Evolutionary conservation across 2,113 vertebrate species (phyloP).

Genomic region (Eulemur macaco): DNA sequence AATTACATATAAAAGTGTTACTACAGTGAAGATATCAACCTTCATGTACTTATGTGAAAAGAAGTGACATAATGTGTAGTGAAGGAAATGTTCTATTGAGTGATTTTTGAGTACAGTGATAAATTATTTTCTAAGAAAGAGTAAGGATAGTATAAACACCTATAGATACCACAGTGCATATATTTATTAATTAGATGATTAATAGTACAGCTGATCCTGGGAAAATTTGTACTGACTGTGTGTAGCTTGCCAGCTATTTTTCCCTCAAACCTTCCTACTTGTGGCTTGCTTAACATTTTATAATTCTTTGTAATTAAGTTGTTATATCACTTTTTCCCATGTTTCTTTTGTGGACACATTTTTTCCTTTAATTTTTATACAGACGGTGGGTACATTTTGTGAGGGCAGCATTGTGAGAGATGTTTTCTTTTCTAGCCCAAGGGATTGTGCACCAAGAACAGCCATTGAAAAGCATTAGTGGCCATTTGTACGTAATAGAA

Average conservation of each 20-base stretch:
- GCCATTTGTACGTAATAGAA: conserved; percentile 49
- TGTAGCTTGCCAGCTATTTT: neutral
- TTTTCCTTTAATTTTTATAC: neutral
- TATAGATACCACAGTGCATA: neutral
- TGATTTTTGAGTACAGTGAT: neutral
- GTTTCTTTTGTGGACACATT: neutral
- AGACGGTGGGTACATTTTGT: neutral
- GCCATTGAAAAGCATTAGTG: neutral
- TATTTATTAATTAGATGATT: neutral
- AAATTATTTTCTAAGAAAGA: conserved; percentile 10
- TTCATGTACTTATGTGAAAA: neutral
- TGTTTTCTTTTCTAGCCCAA: neutral
- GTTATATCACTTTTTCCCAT: neutral
- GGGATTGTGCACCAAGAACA: neutral
- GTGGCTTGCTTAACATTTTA: neutral
- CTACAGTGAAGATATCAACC: neutral
- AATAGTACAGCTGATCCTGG: neutral
- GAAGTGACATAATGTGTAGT: neutral
- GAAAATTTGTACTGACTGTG: neutral
- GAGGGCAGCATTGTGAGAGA: neutral
- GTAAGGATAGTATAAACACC: neutral
- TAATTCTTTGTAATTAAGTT: neutral
- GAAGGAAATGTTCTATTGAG: neutral
- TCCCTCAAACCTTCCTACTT: neutral
- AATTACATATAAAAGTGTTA: neutral